phyloP scores from a whole-genome alignment of 1,140 invertebrate species.

The Paraescarpia echinospica region DNA sequence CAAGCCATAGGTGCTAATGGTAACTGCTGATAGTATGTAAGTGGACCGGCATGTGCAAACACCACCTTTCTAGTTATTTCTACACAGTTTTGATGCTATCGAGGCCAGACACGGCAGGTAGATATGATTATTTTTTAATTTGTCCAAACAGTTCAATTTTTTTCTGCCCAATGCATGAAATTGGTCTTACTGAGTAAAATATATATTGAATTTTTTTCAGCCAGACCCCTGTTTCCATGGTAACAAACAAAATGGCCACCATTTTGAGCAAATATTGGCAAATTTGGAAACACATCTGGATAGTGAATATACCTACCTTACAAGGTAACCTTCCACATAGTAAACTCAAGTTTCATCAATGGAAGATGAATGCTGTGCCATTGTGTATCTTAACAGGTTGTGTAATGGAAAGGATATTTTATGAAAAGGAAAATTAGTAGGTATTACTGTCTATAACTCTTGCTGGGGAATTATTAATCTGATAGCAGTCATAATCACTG shows the following conservation, averaged over 20 bases:
- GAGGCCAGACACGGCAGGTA: too few species aligned
- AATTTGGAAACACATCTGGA: background rate
- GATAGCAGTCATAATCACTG: background rate
- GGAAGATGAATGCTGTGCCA: background rate
- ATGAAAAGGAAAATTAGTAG: background rate
- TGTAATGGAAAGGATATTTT: background rate
- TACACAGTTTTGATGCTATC: background rate
- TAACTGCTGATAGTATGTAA: background rate
- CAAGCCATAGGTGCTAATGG: background rate
- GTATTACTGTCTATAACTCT: background rate
- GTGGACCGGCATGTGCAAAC: background rate
- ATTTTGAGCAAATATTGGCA: too few species aligned
- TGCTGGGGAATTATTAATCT: background rate
- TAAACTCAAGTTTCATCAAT: background rate
- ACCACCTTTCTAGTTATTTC: background rate
- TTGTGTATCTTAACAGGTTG: background rate
- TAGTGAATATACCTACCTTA: background rate
- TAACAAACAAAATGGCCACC: too few species aligned
- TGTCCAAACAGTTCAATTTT: too few species aligned
- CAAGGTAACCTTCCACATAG: background rate
- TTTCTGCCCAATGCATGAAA: too few species aligned
- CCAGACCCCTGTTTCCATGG: too few species aligned
- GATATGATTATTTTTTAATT: too few species aligned
- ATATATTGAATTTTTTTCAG: too few species aligned
- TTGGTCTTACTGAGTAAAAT: too few species aligned